Conservation (phyloP, 1,140 invertebrate genomes). For the Drosophila leontia region DNA sequence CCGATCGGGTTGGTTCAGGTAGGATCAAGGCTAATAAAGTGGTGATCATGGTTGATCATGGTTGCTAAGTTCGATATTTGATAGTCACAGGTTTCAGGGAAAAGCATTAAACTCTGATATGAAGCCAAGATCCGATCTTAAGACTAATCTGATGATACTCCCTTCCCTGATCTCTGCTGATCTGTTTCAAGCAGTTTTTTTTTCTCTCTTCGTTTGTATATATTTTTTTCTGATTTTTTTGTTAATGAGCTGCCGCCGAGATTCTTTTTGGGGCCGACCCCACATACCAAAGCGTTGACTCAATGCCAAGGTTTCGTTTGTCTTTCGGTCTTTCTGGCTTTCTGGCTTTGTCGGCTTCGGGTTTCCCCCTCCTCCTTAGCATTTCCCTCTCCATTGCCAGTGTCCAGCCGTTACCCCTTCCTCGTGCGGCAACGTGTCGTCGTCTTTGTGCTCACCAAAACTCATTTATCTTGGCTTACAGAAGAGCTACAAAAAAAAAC, state of each 20-base stretch:
- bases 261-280: slow-evolving; percentile 46
- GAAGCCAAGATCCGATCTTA: neutral
- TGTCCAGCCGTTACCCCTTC: slow-evolving; percentile 19
- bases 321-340: slow-evolving; percentile 56
- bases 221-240: slow-evolving; percentile 19
- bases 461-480: slow-evolving; percentile 83
- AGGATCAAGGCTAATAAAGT: neutral
- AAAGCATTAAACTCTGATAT: too few relatives aligned
- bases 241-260: slow-evolving; percentile 67
- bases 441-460: slow-evolving; percentile 81
- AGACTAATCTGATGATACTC: neutral
- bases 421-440: slow-evolving; percentile 69
- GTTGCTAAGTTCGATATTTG: neutral
- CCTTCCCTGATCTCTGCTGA: neutral
- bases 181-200: neutral
- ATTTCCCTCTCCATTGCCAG: neutral
- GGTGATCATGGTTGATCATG: neutral
- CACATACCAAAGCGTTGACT: slow-evolving; percentile 79
- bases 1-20: neutral
- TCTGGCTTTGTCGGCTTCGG: slow-evolving; percentile 72
- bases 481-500: slow-evolving; percentile 29
- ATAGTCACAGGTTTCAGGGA: neutral
- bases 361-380: neutral
- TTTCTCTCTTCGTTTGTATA: slow-evolving; percentile 5
- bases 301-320: slow-evolving; percentile 81